Evolutionary conservation across 2,888 invertebrate genomes (phyloP), one percentile per base, ranked within the genome.

Genomic region (Chalcis sispes): DNA sequence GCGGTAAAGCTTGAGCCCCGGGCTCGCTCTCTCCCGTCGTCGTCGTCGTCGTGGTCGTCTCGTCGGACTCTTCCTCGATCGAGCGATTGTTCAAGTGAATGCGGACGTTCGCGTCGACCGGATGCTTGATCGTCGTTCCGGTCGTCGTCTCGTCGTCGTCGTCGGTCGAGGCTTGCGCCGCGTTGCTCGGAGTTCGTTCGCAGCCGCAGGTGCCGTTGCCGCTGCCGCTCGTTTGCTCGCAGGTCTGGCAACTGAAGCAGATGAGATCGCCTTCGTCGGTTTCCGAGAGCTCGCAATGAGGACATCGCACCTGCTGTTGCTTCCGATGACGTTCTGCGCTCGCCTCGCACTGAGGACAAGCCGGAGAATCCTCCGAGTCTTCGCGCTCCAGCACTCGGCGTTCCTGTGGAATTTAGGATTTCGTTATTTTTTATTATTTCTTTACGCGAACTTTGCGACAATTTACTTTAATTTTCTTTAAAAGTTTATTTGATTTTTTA

Each of bases 161-260:
- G 80, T 80, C 75, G 25, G 70, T 75, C 10, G 75, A 61, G 18
- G 59, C 10, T 18, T 42, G 18, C 13, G 13, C 77, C 77, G 18
- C 75, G 78, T 10, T 81, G 15, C 42, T 15, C 7, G 32, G 32
- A 8, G 13, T 4, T 13, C 72, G 29, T 18, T n/a, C n/a, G 64
- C 46, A 32, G 48, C 0, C 82, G 80, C 72, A 77, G 82, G 76
- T 58, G 81, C 76, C 65, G 78, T 80, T 23, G 15, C 18, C 20
- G 56, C 18, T n/a, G 27, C 70, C 62, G 29, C 58, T 86, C 84
- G 80, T 80, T 70, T 87, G 86, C 32, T 70, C 62, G 29, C 58
- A 86, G 84, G 80, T 80, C 71, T 87, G 86, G 58, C 88, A 88
- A 13, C 83, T 83, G 75, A 88, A 88, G 77, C 88, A 88, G 69